Evolutionary conservation across 2,888 invertebrate species (phyloP).

Genomic region (Osedax fenrisi): DNA sequence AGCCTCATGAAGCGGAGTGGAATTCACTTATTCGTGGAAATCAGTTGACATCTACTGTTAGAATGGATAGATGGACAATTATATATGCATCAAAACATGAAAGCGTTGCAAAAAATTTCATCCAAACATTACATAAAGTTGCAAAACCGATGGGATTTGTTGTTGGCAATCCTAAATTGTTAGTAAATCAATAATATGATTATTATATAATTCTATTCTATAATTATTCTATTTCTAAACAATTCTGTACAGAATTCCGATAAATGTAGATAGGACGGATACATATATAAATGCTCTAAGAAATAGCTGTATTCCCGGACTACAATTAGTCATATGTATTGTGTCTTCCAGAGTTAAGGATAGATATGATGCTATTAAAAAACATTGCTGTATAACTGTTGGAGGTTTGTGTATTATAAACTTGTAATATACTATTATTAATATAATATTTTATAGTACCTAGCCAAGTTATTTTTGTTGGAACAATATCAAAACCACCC

Average conservation of each 20-base stretch:
- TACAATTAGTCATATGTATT: slow-evolving; percentile 53
- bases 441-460: too few species aligned
- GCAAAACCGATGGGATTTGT: slow-evolving; percentile 49
- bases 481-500: too few species aligned
- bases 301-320: slow-evolving; percentile 36
- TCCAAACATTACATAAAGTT: slow-evolving; percentile 43
- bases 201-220: too few species aligned
- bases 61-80: slow-evolving; percentile 46
- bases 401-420: too few species aligned
- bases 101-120: slow-evolving; percentile 41
- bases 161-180: slow-evolving; percentile 40
- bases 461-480: slow-evolving; percentile 51
- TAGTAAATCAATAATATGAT: too few species aligned
- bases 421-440: too few species aligned
- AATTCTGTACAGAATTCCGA: background rate
- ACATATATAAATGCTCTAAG: slow-evolving; percentile 40
- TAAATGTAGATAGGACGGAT: slow-evolving; percentile 37
- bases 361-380: slow-evolving; percentile 74
- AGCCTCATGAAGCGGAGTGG: slow-evolving; percentile 65
- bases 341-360: slow-evolving; percentile 62
- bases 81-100: slow-evolving; percentile 39
- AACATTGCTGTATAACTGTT: slow-evolving; percentile 52
- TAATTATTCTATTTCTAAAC: too few species aligned
- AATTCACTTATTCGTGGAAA: slow-evolving; percentile 58
- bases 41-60: slow-evolving; percentile 37